phyloP scores from a whole-genome alignment of 2,888 invertebrate genomes.

The Thysanoteuthis rhombus region DNA sequence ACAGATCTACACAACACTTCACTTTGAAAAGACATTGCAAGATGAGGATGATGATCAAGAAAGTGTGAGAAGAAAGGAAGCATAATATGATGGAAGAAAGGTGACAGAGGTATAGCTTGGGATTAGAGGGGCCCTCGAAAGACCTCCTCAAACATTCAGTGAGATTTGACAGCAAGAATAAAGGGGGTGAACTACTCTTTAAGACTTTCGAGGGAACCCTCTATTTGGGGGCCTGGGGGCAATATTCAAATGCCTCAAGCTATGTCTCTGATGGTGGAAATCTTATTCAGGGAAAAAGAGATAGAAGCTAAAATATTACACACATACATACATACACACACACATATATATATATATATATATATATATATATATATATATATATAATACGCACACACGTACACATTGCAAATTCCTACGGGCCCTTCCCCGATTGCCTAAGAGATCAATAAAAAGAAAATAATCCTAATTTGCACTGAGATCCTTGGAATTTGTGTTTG shows the following conservation, averaged over 20 bases:
- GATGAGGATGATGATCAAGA: constrained; percentile 28
- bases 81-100: neutral
- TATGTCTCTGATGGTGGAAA: too few relatives aligned
- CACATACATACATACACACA: neutral
- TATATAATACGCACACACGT: neutral
- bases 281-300: neutral
- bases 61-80: constrained; percentile 24
- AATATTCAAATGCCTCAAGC: too few relatives aligned
- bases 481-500: neutral
- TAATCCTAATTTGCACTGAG: neutral
- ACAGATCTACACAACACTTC: neutral
- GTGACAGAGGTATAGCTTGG: too few relatives aligned
- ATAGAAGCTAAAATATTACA: neutral
- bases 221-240: too few relatives aligned
- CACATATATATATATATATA: neutral
- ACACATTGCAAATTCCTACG: neutral
- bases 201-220: too few relatives aligned
- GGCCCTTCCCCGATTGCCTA: neutral
- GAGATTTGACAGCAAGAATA: too few relatives aligned
- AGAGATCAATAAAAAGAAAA: neutral
- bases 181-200: too few relatives aligned
- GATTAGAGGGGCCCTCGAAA: too few relatives aligned
- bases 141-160: too few relatives aligned
- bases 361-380: neutral
- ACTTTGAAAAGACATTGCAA: neutral